Conservation (phyloP, 2,797 vertebrate species). For the Xiphorhynchus erythropygius region DNA sequence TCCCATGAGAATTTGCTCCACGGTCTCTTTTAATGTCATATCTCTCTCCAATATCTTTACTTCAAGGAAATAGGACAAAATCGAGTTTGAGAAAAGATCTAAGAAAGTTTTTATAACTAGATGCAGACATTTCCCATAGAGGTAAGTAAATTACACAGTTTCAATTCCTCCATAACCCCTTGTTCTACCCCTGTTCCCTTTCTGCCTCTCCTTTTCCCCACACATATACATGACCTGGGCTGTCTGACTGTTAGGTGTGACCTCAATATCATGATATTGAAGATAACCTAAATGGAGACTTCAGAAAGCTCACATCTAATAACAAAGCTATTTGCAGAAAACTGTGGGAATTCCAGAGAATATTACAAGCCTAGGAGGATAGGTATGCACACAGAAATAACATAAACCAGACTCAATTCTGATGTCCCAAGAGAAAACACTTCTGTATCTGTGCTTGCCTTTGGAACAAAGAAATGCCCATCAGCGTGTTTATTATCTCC, state of each 20-base stretch:
- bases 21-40: not conserved
- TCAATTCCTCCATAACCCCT: not conserved
- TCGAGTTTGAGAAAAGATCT: not conserved
- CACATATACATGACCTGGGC: not conserved
- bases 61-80: not conserved
- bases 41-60: not conserved
- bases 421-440: not conserved
- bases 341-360: not conserved
- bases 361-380: not conserved
- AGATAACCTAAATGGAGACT: not conserved
- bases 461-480: not conserved
- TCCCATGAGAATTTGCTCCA: not conserved
- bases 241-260: not conserved
- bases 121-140: not conserved
- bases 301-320: not conserved
- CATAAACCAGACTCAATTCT: not conserved
- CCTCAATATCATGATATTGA: not conserved
- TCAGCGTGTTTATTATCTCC: not conserved
- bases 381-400: not conserved
- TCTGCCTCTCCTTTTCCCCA: not conserved
- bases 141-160: not conserved
- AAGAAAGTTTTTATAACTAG: not conserved
- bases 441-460: not conserved
- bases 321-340: slow-evolving; percentile 7
- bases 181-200: not conserved